A percentile compares a stretch with the other conserved stretches of the same genome.
These are phyloP conservation scores for Caenorhabditis brenneri DNA, from an alignment of 1,140 invertebrate genomes.

Conservation along the genomic window DNA sequence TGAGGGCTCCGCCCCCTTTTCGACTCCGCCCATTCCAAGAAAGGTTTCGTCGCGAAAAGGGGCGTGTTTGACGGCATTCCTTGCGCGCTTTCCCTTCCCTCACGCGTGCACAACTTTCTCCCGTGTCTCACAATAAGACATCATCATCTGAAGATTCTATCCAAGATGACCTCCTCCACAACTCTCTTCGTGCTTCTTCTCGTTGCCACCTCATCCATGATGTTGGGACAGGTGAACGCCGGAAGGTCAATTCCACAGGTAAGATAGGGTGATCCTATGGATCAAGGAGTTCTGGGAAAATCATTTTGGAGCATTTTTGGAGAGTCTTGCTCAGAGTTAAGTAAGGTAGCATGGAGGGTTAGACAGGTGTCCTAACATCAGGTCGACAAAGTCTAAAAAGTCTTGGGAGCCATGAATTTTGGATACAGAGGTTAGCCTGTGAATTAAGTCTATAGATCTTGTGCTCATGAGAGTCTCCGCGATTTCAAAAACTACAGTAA, in stretches of 20 bases:
- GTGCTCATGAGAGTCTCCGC: no score
- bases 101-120: conserved; percentile 17
- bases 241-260: neutral
- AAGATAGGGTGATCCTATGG: neutral
- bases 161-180: neutral
- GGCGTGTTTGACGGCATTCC: neutral
- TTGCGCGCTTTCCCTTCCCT: conserved; percentile 2
- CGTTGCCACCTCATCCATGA: neutral
- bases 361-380: no score
- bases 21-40: neutral
- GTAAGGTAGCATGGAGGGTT: no score
- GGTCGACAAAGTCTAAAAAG: no score
- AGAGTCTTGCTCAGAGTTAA: no score
- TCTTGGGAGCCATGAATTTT: no score
- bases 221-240: neutral
- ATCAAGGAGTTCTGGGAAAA: no score
- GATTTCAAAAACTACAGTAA: no score
- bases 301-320: no score
- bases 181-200: neutral
- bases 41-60: neutral
- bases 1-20: neutral
- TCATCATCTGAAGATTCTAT: neutral
- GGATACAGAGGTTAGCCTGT: no score
- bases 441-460: no score
- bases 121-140: no score